phyloP scores from a whole-genome alignment of 2,797 vertebrate species.

The Paguma larvata region DNA sequence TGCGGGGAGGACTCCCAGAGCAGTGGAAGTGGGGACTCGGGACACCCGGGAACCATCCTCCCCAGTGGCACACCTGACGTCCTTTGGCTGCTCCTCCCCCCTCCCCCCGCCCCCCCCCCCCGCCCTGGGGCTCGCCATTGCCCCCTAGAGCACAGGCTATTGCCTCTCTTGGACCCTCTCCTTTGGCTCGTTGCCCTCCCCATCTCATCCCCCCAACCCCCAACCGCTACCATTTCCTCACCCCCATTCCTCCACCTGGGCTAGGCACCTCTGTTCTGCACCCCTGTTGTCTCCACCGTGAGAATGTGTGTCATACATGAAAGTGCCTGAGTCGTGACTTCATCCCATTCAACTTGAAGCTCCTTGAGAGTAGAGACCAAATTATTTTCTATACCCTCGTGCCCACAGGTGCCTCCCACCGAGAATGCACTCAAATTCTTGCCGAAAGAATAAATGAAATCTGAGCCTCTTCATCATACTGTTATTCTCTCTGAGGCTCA shows the following conservation, averaged over 20 bases:
- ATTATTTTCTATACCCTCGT: not conserved
- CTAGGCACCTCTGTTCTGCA: not conserved
- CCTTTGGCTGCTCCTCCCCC: not conserved
- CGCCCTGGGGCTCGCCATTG: not conserved
- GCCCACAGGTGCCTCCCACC: not conserved
- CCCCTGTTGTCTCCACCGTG: not conserved
- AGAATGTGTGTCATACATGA: not conserved
- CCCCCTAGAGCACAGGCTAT: not conserved
- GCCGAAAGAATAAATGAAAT: not conserved
- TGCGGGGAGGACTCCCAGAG: not conserved
- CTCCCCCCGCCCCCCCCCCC: no score
- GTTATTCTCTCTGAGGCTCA: not conserved
- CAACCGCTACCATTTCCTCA: not conserved
- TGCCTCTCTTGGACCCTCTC: not conserved
- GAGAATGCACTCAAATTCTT: not conserved
- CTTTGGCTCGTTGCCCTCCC: not conserved
- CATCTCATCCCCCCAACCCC: not conserved
- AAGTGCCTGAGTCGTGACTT: not conserved
- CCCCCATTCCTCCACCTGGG: not conserved
- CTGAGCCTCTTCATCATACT: not conserved
- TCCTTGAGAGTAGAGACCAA: not conserved
- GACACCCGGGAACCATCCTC: not conserved
- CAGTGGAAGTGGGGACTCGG: not conserved
- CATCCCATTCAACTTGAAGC: not conserved
- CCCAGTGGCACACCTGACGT: not conserved